These are phyloP conservation scores for Yasuhikotakia modesta DNA, from an alignment of 2,797 vertebrate genomes.

Conservation along the genomic window DNA sequence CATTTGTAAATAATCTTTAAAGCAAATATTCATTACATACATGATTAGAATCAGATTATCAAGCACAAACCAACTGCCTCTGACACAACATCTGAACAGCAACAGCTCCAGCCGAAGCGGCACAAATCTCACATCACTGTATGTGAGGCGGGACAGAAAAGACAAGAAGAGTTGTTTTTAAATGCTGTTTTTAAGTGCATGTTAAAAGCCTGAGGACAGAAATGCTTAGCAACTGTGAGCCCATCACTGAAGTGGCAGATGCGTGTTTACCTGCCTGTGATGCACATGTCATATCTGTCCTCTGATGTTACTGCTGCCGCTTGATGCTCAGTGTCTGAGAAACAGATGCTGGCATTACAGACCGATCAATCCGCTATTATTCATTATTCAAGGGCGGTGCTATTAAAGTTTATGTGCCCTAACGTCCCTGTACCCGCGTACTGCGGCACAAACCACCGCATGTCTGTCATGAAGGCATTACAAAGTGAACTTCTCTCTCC, in stretches of 20 bases:
- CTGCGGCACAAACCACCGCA: constrained; percentile 51
- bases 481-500: constrained; percentile 16
- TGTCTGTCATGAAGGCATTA: background rate
- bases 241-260: too few species aligned
- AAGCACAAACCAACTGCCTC: background rate
- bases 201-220: background rate
- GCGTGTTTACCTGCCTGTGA: too few species aligned
- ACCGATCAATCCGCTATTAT: constrained; percentile 1
- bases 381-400: constrained; percentile 40
- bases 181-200: too few species aligned
- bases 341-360: background rate
- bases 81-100: background rate
- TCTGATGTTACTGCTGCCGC: too few species aligned
- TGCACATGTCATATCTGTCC: too few species aligned
- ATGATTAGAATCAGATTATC: background rate
- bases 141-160: too few species aligned
- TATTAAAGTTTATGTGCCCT: constrained; percentile 25
- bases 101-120: too few species aligned
- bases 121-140: background rate
- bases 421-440: constrained; percentile 38
- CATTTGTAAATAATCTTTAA: background rate
- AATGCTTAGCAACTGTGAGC: background rate
- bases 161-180: too few species aligned
- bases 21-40: background rate
- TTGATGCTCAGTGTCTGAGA: too few species aligned